Evolutionary conservation across 2,113 vertebrate genomes (phyloP).

Genomic region (Petroica traversi): DNA sequence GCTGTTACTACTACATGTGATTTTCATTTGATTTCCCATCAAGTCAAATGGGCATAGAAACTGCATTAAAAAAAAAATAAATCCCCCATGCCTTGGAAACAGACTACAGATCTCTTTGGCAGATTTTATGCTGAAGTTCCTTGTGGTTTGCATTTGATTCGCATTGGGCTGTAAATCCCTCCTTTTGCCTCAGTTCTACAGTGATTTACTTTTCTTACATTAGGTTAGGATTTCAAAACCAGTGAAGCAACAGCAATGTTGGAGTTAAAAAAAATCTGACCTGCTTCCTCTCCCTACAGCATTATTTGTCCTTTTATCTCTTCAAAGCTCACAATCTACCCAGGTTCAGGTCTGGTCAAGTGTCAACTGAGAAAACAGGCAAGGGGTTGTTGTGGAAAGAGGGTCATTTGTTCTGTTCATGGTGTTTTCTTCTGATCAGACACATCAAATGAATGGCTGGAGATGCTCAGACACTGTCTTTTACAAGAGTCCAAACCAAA

Average conservation of each 20-base stretch:
- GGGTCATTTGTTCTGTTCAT: background rate
- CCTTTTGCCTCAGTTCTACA: background rate
- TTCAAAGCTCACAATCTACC: background rate
- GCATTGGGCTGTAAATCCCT: background rate
- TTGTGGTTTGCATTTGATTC: background rate
- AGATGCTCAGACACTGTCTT: background rate
- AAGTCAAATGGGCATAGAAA: background rate
- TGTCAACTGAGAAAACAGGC: background rate
- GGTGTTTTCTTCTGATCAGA: background rate
- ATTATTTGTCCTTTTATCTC: background rate
- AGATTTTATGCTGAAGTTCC: background rate
- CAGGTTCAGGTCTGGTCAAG: background rate
- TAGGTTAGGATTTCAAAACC: background rate
- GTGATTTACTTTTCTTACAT: background rate
- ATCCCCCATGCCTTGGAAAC: background rate
- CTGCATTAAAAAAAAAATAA: background rate
- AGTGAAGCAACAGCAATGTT: background rate
- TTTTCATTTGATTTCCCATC: slow-evolving; percentile 27
- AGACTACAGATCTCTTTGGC: background rate
- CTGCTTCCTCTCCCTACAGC: background rate
- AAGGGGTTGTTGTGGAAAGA: background rate
- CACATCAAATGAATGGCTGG: background rate
- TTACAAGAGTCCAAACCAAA: background rate
- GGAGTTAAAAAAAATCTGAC: background rate
- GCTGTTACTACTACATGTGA: background rate